Base-by-base conservation (phyloP, 2,888 invertebrate species). In the Ectobius pallidus region DNA sequence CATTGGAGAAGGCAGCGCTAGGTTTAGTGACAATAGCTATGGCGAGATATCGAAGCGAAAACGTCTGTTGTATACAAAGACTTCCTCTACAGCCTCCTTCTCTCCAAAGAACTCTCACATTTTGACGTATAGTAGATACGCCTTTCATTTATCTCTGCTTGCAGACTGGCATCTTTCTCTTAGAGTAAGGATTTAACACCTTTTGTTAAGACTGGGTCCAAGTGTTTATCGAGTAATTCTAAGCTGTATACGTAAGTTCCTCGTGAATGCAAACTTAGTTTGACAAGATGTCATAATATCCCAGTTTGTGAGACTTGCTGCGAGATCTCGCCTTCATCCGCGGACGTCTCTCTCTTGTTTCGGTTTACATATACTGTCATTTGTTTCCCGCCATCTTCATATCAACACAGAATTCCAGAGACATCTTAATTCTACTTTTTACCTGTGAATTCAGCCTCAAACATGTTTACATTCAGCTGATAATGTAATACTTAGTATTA, bases 161-260 rank as follows among this genome's bases (percentile, higher is more conserved):
- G n/a, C n/a, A n/a, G n/a, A n/a, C n/a, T n/a, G n/a, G n/a, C n/a
- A n/a, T n/a, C n/a, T 65, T 46, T 18, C 27, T 27, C 46, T 65
- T 27, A 27, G 27, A 25, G 25, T 65, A 65, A 65, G 65, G 65
- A 65, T 65, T 65, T 65, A 65, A 65, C 44, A 42, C 42, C 65
- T 27, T 58, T 65, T 44, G 42, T 65, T 65, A 65, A 65, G 65
- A 44, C 65, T 65, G 46, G 65, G 30, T n/a, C 65, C 65, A 65
- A 65, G 44, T 65, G 44, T 65, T 58, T 65, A 65, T 65, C 63
- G 63, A 46, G 20, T 61, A 44, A 52, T 18, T 58, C 16, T 58
- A 30, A 25, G 58, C 30, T n/a, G n/a, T 16, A 4, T 58, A 30
- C 27, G n/a, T 27, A 58, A 58, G 58, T 58, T 58, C n/a, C 58